Evolutionary conservation across 1,140 invertebrate species (phyloP).

Genomic region (Teleogryllus occipitalis): DNA sequence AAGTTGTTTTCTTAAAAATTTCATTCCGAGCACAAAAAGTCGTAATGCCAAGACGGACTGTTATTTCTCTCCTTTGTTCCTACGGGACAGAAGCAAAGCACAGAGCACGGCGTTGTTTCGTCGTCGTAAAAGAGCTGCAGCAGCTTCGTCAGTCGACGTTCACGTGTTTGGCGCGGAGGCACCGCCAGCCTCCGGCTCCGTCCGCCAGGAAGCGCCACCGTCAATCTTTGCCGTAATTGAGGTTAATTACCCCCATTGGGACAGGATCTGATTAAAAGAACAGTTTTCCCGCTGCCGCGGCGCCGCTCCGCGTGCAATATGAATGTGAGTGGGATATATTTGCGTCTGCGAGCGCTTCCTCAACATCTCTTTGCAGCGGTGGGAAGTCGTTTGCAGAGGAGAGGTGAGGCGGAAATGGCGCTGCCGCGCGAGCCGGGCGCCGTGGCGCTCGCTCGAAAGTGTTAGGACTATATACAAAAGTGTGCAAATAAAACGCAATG

Average conservation of each 20-base stretch:
- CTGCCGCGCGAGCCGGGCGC: not conserved
- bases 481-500: not conserved
- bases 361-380: not conserved
- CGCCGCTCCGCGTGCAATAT: not conserved
- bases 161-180: too few relatives aligned
- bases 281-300: not conserved
- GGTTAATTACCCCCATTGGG: not conserved
- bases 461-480: conserved; percentile 5
- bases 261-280: conserved; percentile 5
- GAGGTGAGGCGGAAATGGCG: not conserved
- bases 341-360: not conserved
- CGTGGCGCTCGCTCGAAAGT: not conserved
- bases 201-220: not conserved
- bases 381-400: not conserved
- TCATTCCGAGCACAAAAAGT: not conserved
- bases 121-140: not conserved
- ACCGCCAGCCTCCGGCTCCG: too few relatives aligned
- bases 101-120: not conserved
- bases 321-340: conserved; percentile 4
- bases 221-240: conserved; percentile 1
- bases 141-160: too few relatives aligned
- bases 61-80: not conserved
- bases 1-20: conserved; percentile 1
- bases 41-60: not conserved
- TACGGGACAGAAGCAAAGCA: not conserved